Evolutionary conservation across 2,797 vertebrate species (phyloP).

Genomic region (Enteromius argenteus): DNA sequence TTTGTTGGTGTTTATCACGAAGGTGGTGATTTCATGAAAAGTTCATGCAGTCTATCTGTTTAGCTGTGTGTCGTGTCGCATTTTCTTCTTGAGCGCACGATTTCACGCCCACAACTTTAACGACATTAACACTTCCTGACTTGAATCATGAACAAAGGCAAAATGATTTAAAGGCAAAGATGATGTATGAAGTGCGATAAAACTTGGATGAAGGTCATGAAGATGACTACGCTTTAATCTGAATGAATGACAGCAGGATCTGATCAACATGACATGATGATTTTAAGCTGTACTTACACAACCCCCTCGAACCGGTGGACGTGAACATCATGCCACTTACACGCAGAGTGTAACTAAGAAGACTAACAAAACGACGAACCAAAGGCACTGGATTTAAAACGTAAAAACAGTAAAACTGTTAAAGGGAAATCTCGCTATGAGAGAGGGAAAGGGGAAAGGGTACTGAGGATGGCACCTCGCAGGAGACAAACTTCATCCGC

Average conservation of each 20-base stretch:
- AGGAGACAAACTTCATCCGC: slow-evolving; percentile 49
- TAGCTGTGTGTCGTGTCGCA: not conserved
- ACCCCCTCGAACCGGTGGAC: slow-evolving; percentile 79
- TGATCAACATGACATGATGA: slow-evolving; percentile 2
- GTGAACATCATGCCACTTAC: slow-evolving; percentile 75
- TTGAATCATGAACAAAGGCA: not conserved
- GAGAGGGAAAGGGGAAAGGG: slow-evolving; percentile 57
- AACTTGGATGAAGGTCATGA: not conserved
- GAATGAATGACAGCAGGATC: slow-evolving; percentile 75
- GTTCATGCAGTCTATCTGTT: not conserved
- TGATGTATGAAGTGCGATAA: not conserved
- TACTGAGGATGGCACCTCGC: slow-evolving; percentile 49
- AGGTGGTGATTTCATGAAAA: not conserved
- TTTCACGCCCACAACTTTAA: not conserved
- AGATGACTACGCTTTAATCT: slow-evolving; percentile 5
- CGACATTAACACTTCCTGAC: not conserved
- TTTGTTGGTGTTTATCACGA: not conserved
- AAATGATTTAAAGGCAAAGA: not conserved
- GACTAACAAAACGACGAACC: not conserved
- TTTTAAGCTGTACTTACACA: slow-evolving; percentile 76
- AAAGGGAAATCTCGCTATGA: slow-evolving; percentile 36
- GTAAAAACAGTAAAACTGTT: slow-evolving; percentile 60
- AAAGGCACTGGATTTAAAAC: slow-evolving; percentile 47
- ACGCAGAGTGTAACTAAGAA: not conserved
- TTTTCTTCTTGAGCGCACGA: not conserved